Conservation (phyloP, 64 coral and sea anemone species). For the Montipora sp. region DNA sequence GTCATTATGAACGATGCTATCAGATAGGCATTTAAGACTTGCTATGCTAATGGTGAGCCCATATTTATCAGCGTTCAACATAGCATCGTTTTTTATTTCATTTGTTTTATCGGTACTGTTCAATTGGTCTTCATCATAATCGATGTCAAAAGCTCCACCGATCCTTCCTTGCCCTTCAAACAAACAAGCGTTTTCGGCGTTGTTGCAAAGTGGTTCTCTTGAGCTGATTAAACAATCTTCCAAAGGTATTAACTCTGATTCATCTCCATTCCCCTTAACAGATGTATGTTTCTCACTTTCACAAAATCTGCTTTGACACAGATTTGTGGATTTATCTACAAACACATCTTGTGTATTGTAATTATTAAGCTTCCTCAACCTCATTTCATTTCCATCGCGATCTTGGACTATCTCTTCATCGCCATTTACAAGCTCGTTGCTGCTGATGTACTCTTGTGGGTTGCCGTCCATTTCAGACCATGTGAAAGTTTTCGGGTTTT, state of each 20-base stretch:
- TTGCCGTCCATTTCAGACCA: constrained; percentile 47
- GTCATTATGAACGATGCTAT: not conserved
- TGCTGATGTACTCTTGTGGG: not conserved
- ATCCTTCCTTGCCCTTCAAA: constrained; percentile 13
- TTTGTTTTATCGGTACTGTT: not conserved
- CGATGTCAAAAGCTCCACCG: constrained; percentile 1
- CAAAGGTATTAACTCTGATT: constrained; percentile 15
- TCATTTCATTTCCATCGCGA: not conserved
- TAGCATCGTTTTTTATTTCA: not conserved
- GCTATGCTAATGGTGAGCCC: constrained; percentile 37
- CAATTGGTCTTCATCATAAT: not conserved
- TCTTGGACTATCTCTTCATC: constrained; percentile 29
- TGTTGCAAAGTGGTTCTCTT: constrained; percentile 17
- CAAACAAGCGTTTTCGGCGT: not conserved
- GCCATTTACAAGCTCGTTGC: not conserved
- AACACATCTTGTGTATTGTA: not conserved
- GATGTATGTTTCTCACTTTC: constrained; percentile 14
- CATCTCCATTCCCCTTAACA: constrained; percentile 29
- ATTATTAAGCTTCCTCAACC: not conserved
- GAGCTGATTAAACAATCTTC: constrained; percentile 30
- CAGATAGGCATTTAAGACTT: not conserved
- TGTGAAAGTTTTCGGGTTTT: constrained; percentile 78
- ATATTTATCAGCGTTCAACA: not conserved
- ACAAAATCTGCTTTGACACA: constrained; percentile 18
- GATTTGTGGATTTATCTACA: not conserved